Conservation (phyloP, 2,113 vertebrate species). For the Spea multiplicata region DNA sequence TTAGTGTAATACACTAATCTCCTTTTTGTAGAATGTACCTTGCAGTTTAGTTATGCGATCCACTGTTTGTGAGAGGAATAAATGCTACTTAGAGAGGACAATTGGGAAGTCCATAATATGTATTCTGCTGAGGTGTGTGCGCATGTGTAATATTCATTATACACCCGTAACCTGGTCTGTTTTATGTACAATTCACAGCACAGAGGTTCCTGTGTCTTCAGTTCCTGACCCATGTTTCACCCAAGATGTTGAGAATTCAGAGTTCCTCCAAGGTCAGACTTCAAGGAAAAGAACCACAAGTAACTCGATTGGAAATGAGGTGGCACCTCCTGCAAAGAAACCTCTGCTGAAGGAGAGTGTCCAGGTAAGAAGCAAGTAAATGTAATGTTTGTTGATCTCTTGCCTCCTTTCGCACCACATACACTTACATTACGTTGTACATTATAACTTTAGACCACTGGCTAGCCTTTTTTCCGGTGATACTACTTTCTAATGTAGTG, state of each 20-base stretch:
- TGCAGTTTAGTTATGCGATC: too few species aligned
- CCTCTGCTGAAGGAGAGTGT: constrained; percentile 16
- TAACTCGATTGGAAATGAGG: constrained; percentile 47
- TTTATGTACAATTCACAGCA: constrained; percentile 52
- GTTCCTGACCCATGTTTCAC: not conserved
- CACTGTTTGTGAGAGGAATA: too few species aligned
- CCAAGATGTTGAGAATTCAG: not conserved
- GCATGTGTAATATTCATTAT: too few species aligned
- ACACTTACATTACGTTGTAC: too few species aligned
- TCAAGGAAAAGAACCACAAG: constrained; percentile 54
- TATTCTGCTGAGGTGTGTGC: too few species aligned
- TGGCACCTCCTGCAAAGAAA: constrained; percentile 56
- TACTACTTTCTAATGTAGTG: not conserved
- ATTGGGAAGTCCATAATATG: too few species aligned
- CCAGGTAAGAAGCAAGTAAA: constrained; percentile 27
- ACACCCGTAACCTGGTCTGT: not conserved
- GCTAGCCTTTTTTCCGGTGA: not conserved
- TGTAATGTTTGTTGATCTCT: too few species aligned
- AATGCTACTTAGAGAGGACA: too few species aligned
- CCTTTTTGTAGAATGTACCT: too few species aligned
- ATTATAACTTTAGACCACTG: too few species aligned
- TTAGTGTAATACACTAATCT: too few species aligned
- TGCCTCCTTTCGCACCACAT: too few species aligned
- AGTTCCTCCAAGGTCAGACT: constrained; percentile 42
- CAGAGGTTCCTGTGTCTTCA: constrained; percentile 49